Percentiles rank a stretch among this genome's conserved stretches.
These are phyloP conservation scores for Agapornis canus DNA, from an alignment of 2,797 vertebrate genomes.

Conservation along the genomic window DNA sequence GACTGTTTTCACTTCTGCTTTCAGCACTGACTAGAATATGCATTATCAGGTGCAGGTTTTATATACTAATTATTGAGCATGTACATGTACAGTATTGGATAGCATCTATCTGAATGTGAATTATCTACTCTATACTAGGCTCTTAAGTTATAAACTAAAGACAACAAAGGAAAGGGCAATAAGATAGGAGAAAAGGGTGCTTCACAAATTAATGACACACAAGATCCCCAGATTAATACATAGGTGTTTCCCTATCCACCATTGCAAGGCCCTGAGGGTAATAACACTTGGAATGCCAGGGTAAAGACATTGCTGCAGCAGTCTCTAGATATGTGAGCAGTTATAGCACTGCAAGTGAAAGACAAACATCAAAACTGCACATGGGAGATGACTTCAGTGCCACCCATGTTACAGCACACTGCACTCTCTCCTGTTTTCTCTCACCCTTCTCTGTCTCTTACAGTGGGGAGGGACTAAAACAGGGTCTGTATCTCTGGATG, in stretches of 20 bases:
- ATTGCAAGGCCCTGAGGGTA: neutral
- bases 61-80: neutral
- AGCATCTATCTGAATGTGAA: neutral
- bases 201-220: neutral
- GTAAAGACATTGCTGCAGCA: neutral
- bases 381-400: neutral
- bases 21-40: fast-evolving
- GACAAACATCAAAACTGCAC: neutral
- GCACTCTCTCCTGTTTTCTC: neutral
- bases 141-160: neutral
- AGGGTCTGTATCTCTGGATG: neutral
- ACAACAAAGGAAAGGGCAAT: neutral
- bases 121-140: neutral
- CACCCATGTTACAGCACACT: neutral
- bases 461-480: neutral
- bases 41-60: neutral
- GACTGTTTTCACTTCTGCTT: neutral
- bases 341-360: neutral
- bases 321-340: neutral
- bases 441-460: neutral
- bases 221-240: neutral
- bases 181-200: neutral
- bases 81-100: neutral
- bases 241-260: neutral
- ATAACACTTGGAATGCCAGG: neutral